Conservation (phyloP, 2,113 vertebrate genomes). For the Siniperca chuatsi region DNA sequence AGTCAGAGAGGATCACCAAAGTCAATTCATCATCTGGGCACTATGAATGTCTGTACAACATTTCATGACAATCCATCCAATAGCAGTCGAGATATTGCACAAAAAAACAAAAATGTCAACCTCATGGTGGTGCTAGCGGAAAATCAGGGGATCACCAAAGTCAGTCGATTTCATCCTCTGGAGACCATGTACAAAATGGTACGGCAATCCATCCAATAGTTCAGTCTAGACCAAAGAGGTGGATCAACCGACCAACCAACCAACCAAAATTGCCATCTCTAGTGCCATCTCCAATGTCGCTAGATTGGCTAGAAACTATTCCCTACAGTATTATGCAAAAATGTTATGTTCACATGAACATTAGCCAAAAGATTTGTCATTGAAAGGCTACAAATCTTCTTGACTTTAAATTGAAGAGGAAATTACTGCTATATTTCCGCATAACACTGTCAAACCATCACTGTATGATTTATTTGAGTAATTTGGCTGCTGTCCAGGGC, state of each 20-base stretch:
- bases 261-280: background rate
- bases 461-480: slow-evolving; percentile 21
- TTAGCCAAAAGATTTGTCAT: slow-evolving; percentile 18
- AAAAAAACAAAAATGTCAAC: background rate
- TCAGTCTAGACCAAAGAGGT: background rate
- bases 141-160: background rate
- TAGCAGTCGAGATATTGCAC: background rate
- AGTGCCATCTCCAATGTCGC: background rate
- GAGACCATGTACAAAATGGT: fast-evolving
- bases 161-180: background rate
- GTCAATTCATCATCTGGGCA: too few species aligned
- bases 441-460: slow-evolving; percentile 34
- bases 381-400: slow-evolving; percentile 7
- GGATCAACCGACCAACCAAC: background rate
- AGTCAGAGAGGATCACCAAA: too few species aligned
- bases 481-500: slow-evolving; percentile 20
- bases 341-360: slow-evolving; percentile 9
- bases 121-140: background rate
- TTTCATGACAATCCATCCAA: background rate
- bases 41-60: too few species aligned
- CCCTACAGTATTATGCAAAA: background rate
- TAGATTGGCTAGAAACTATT: background rate
- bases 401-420: slow-evolving; percentile 23
- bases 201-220: background rate
- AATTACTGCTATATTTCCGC: slow-evolving; percentile 21